Conservation (phyloP, 2,888 invertebrate genomes). For the Operophtera brumata region DNA sequence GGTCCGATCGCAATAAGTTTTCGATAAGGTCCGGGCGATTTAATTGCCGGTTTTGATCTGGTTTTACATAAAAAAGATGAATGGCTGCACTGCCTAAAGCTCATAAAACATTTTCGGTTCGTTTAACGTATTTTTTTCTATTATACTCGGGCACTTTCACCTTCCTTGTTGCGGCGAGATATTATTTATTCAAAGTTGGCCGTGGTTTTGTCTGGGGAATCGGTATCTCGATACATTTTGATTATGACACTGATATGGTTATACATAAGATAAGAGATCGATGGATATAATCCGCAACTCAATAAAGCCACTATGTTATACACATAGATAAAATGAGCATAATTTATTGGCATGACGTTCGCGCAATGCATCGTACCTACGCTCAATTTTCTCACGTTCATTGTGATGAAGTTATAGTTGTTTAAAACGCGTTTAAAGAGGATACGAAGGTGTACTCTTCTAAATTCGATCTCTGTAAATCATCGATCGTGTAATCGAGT, state of each 20-base stretch:
- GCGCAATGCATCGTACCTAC: constrained; percentile 33
- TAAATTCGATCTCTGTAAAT: constrained; percentile 78
- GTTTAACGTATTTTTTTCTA: constrained; percentile 69
- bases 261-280: constrained; percentile 35
- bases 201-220: constrained; percentile 52
- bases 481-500: constrained; percentile 77
- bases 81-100: constrained; percentile 72
- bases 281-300: constrained; percentile 38
- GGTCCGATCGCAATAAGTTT: constrained; percentile 78
- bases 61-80: constrained; percentile 79
- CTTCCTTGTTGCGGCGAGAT: constrained; percentile 55
- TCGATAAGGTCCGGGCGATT: constrained; percentile 79
- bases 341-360: constrained; percentile 39
- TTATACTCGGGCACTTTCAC: constrained; percentile 71
- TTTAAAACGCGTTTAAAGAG: constrained; percentile 44
- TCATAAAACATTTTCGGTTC: constrained; percentile 68
- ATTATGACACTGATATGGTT: constrained; percentile 54
- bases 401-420: constrained; percentile 31
- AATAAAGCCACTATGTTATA: constrained; percentile 36
- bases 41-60: constrained; percentile 80
- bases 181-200: constrained; percentile 63
- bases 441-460: constrained; percentile 65
- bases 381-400: constrained; percentile 48
- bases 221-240: constrained; percentile 64
- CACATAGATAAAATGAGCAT: constrained; percentile 34